Evolutionary conservation across 2,888 invertebrate species (phyloP).

Genomic region (Gandaritis pyraliata): DNA sequence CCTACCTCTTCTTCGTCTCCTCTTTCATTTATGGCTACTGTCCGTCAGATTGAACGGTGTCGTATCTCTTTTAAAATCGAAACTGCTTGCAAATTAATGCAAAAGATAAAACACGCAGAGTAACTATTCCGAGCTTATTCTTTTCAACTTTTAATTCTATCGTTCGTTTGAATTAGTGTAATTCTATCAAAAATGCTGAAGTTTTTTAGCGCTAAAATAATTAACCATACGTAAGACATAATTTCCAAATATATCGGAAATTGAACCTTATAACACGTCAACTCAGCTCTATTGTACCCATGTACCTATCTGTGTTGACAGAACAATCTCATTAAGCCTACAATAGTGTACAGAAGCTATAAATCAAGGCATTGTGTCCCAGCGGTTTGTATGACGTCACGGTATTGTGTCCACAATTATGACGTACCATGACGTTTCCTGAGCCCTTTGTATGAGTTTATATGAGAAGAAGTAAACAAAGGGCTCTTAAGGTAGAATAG

Average conservation of each 20-base stretch:
- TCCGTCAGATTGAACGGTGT: too few relatives aligned
- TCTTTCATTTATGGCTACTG: too few relatives aligned
- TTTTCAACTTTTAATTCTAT: too few relatives aligned
- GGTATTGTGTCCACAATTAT: slow-evolving; percentile 53
- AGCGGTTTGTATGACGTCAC: slow-evolving; percentile 47
- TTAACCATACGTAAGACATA: not conserved
- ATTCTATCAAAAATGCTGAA: too few relatives aligned
- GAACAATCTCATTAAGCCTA: slow-evolving; percentile 73
- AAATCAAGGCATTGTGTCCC: slow-evolving; percentile 72
- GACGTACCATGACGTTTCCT: slow-evolving; percentile 51
- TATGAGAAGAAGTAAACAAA: slow-evolving; percentile 24
- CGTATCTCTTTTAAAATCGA: too few relatives aligned
- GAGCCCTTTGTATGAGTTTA: slow-evolving; percentile 32
- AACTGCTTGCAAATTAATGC: too few relatives aligned
- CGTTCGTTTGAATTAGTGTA: too few relatives aligned
- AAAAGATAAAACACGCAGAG: too few relatives aligned
- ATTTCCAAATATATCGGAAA: slow-evolving; percentile 1
- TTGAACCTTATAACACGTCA: slow-evolving; percentile 10
- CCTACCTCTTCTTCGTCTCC: too few relatives aligned
- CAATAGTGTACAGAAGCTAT: slow-evolving; percentile 65
- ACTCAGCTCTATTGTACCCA: slow-evolving; percentile 21
- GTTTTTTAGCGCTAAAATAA: too few relatives aligned
- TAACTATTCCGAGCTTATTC: too few relatives aligned
- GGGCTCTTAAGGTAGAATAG: not conserved
- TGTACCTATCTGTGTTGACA: slow-evolving; percentile 58